phyloP scores from a whole-genome alignment of 2,113 vertebrate genomes.

The Silurus meridionalis region DNA sequence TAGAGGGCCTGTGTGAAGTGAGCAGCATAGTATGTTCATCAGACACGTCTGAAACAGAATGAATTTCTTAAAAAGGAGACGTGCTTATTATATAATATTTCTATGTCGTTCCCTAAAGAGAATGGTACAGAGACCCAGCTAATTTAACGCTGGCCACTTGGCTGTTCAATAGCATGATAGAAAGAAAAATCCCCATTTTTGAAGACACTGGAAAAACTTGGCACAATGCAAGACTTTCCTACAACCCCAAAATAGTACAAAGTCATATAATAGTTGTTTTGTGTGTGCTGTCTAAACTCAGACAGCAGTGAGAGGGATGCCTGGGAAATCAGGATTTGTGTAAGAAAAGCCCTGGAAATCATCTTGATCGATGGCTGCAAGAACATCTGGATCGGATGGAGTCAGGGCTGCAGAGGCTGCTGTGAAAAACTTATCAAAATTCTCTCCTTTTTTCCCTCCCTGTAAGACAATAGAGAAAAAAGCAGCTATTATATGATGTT shows the following conservation, averaged over 20 bases:
- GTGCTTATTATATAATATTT: neutral
- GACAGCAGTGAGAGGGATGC: constrained; percentile 72
- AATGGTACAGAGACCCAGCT: neutral
- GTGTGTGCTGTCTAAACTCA: constrained; percentile 50
- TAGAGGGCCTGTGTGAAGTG: neutral
- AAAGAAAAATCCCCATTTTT: neutral
- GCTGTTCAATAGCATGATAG: neutral
- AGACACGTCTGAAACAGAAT: neutral
- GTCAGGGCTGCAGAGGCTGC: constrained; percentile 80
- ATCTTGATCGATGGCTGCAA: constrained; percentile 85
- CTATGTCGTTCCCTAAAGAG: neutral
- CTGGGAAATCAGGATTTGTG: constrained; percentile 78
- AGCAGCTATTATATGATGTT: neutral
- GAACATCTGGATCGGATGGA: constrained; percentile 84
- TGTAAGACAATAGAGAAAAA: constrained; percentile 53
- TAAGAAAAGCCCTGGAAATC: constrained; percentile 87
- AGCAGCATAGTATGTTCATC: neutral
- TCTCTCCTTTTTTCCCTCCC: constrained; percentile 86
- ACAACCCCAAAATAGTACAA: no score
- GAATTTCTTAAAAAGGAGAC: neutral
- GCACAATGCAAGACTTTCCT: neutral
- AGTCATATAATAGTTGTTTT: neutral
- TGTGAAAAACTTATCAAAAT: constrained; percentile 92
- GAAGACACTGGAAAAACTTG: neutral
- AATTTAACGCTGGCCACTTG: neutral